phyloP scores from a whole-genome alignment of 2,113 vertebrate genomes.

The Hoplias malabaricus region DNA sequence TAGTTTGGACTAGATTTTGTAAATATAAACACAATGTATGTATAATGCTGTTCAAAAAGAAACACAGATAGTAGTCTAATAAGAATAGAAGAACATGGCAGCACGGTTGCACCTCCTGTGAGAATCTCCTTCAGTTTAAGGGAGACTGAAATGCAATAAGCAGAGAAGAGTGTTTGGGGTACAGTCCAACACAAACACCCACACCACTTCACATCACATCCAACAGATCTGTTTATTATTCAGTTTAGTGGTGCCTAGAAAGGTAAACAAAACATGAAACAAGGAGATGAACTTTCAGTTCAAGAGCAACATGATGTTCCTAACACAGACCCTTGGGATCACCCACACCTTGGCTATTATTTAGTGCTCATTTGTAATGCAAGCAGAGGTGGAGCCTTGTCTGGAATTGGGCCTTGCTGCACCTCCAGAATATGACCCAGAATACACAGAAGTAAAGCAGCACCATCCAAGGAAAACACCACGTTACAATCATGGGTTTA shows the following conservation, averaged over 20 bases:
- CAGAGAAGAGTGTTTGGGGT: background rate
- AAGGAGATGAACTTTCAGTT: background rate
- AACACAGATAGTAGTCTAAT: background rate
- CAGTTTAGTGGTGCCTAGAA: background rate
- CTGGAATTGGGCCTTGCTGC: background rate
- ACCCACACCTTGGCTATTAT: background rate
- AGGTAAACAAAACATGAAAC: background rate
- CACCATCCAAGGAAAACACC: background rate
- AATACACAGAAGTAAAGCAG: background rate
- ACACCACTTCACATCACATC: background rate
- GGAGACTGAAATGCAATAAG: background rate
- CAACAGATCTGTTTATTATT: background rate
- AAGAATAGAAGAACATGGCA: background rate
- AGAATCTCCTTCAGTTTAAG: background rate
- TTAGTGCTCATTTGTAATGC: background rate
- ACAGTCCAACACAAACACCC: slow-evolving; percentile 26
- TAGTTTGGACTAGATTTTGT: no score
- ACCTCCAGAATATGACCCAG: background rate
- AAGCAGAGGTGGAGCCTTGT: background rate
- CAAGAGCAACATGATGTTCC: background rate
- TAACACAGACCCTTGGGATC: background rate
- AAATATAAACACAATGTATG: background rate
- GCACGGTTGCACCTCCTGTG: background rate
- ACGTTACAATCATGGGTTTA: background rate
- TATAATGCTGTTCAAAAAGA: background rate